These are phyloP conservation scores for Drosophila kanekoi DNA, from an alignment of 2,888 invertebrate genomes.

Conservation along the genomic window DNA sequence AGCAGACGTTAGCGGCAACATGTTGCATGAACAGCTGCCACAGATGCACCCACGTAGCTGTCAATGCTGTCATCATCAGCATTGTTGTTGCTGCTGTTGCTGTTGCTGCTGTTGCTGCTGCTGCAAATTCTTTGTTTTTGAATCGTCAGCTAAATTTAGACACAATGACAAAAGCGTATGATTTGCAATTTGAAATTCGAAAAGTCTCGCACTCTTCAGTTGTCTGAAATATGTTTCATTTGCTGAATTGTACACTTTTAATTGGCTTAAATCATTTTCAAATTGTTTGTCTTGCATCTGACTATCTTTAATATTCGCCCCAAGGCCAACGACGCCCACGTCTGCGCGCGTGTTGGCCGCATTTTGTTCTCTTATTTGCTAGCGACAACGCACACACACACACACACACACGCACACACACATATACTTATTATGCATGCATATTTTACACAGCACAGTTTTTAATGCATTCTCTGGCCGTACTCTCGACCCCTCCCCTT, in stretches of 20 bases:
- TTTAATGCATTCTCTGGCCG: conserved; percentile 9
- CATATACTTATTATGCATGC: conserved; percentile 6
- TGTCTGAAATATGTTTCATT: conserved; percentile 8
- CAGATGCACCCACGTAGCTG: conserved; percentile 10
- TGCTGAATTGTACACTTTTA: conserved; percentile 55
- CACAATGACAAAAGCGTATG: conserved; percentile 70
- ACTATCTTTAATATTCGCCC: conserved; percentile 23
- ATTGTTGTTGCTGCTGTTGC: conserved; percentile 12
- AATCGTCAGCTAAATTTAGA: conserved; percentile 67
- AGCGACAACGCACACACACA: not conserved
- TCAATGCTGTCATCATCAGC: conserved; percentile 33
- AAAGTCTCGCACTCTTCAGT: conserved; percentile 30
- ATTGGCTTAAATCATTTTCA: conserved; percentile 77
- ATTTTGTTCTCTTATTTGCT: conserved; percentile 59
- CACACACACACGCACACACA: not conserved
- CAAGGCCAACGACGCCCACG: conserved; percentile 69
- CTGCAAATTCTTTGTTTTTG: conserved; percentile 59
- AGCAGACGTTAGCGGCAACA: conserved; percentile 34
- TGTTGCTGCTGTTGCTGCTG: conserved; percentile 25
- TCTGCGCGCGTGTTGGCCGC: conserved; percentile 69
- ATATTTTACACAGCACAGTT: not conserved
- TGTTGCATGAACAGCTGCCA: conserved; percentile 36
- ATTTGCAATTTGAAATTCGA: conserved; percentile 57
- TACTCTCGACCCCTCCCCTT: not conserved
- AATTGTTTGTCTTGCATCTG: conserved; percentile 66